Percentiles rank a stretch among this genome's conserved stretches.
Evolutionary conservation across 2,888 invertebrate species (phyloP).

Genomic region (Callinectes sapidus): DNA sequence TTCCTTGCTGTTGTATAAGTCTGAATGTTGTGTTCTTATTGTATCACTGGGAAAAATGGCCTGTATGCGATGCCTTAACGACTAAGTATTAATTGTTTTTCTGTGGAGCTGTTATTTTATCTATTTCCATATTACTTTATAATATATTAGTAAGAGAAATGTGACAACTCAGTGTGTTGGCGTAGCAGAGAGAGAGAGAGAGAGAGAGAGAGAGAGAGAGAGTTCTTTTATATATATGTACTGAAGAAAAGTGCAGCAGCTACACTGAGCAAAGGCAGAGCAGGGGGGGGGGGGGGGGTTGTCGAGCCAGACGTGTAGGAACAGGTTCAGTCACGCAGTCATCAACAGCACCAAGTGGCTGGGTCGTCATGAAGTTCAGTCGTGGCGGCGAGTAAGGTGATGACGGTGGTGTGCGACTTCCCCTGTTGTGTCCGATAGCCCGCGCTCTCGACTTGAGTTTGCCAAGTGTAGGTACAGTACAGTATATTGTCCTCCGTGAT

Average conservation of each 20-base stretch:
- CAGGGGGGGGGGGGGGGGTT: background rate
- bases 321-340: background rate
- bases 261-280: background rate
- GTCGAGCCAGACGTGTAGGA: background rate
- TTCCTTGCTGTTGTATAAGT: background rate
- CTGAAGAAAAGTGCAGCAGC: background rate
- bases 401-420: background rate
- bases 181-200: background rate
- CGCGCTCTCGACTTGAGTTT: background rate
- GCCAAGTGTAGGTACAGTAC: background rate
- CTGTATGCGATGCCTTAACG: background rate
- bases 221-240: background rate
- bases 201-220: background rate
- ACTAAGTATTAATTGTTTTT: background rate
- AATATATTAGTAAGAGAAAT: background rate
- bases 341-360: no score
- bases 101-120: background rate
- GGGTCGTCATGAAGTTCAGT: background rate
- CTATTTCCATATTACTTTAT: background rate
- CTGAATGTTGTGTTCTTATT: background rate
- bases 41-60: background rate
- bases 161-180: background rate
- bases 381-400: background rate
- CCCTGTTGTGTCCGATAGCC: background rate
- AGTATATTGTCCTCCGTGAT: background rate